Conservation (phyloP, 2,113 vertebrate species). For the Phalacrocorax pelagicus region DNA sequence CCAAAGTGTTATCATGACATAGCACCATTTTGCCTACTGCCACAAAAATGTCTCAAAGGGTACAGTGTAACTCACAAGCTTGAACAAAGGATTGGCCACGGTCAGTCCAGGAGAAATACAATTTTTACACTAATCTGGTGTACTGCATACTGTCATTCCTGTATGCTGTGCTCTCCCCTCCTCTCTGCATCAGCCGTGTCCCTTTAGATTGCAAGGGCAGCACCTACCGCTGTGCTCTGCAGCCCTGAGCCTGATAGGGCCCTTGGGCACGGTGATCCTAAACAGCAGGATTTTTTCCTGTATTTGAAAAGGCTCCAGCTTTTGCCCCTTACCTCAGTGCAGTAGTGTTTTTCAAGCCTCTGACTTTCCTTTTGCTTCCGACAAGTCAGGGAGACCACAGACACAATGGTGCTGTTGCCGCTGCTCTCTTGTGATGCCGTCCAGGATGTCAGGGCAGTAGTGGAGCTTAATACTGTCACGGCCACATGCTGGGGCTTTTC, state of each 20-base stretch:
- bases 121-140: not conserved
- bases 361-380: constrained; percentile 88
- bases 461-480: constrained; percentile 83
- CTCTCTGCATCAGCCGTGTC: not conserved
- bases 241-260: not conserved
- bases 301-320: not conserved
- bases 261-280: accelerated
- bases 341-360: constrained; percentile 91
- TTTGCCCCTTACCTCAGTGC: constrained; percentile 79
- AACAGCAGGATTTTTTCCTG: not conserved
- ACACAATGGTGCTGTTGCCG: constrained; percentile 84
- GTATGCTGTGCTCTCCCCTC: not conserved
- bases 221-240: not conserved
- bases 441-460: constrained; percentile 87
- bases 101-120: not conserved
- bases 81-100: not conserved
- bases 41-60: not conserved
- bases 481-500: constrained; percentile 86
- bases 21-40: not conserved
- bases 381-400: constrained; percentile 90
- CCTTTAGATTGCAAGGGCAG: not conserved
- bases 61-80: not conserved
- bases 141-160: not conserved
- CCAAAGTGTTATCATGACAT: not conserved
- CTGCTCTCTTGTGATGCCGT: constrained; percentile 70